phyloP scores from a whole-genome alignment of 2,888 invertebrate species.

The Argyra leucocephala region DNA sequence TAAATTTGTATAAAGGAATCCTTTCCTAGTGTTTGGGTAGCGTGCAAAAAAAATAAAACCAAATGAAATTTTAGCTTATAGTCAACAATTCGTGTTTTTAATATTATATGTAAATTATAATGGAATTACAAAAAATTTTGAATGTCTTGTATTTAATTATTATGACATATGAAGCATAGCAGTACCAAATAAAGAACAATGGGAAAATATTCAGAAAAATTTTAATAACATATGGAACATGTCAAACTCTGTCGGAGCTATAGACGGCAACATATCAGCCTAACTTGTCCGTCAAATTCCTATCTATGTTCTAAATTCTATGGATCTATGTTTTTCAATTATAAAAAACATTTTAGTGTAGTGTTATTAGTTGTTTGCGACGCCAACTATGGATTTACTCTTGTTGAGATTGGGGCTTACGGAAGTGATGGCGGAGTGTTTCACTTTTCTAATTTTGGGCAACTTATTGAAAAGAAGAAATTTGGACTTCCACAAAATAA shows the following conservation, averaged over 20 bases:
- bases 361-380: conserved; percentile 30
- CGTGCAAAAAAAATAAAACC: too few relatives aligned
- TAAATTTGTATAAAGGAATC: too few relatives aligned
- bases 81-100: too few relatives aligned
- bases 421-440: conserved; percentile 27
- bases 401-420: conserved; percentile 31
- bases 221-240: conserved; percentile 22
- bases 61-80: too few relatives aligned
- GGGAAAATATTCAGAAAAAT: conserved; percentile 13
- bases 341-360: conserved; percentile 30
- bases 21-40: too few relatives aligned
- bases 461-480: neutral
- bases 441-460: conserved; percentile 12
- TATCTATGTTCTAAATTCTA: too few relatives aligned
- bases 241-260: conserved; percentile 27
- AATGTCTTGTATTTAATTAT: too few relatives aligned
- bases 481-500: conserved; percentile 8
- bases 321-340: conserved; percentile 29
- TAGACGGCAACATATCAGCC: conserved; percentile 29
- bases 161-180: too few relatives aligned
- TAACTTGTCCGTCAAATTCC: conserved; percentile 28
- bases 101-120: too few relatives aligned
- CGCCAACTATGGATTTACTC: conserved; percentile 31
- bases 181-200: conserved; percentile 12
- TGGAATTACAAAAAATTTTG: too few relatives aligned